A percentile compares a stretch with the other conserved stretches of the same genome.
Evolutionary conservation across 2,888 invertebrate species (phyloP).

Genomic region (Imbricaverruca yamaguchii): DNA sequence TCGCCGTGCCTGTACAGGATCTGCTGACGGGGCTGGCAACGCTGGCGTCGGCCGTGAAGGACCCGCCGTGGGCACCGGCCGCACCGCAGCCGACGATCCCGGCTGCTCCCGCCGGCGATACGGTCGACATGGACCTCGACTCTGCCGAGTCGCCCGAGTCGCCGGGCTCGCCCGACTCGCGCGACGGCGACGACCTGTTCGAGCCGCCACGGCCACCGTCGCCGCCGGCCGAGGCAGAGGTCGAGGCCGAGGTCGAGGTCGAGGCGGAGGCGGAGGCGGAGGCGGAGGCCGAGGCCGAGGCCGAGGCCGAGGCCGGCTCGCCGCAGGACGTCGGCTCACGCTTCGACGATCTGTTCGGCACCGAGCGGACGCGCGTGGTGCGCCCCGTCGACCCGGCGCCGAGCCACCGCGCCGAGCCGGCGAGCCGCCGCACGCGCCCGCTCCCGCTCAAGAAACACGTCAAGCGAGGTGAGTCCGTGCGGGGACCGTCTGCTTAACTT

Average conservation of each 20-base stretch:
- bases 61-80: neutral
- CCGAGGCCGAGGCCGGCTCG: slow-evolving; percentile 23
- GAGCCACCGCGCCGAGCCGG: no score
- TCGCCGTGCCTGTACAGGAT: neutral
- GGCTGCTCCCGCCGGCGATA: slow-evolving; percentile 33
- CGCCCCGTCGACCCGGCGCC: no score
- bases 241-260: neutral
- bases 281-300: slow-evolving; percentile 25
- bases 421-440: neutral
- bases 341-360: slow-evolving; percentile 35
- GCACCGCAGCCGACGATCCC: slow-evolving; percentile 18
- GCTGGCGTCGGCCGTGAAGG: neutral
- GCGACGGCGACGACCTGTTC: slow-evolving; percentile 78
- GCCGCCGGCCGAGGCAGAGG: slow-evolving; percentile 5
- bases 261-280: neutral
- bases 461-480: neutral
- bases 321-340: slow-evolving; percentile 23
- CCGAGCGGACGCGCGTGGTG: slow-evolving; percentile 64
- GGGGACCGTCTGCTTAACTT: no score
- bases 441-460: neutral
- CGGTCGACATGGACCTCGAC: slow-evolving; percentile 57
- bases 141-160: slow-evolving; percentile 64
- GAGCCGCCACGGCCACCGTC: slow-evolving; percentile 55
- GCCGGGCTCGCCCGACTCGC: slow-evolving; percentile 58
- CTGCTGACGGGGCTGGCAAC: neutral